These are phyloP conservation scores for Leptopilina myrica DNA, from an alignment of 2,888 invertebrate genomes.

Conservation along the genomic window DNA sequence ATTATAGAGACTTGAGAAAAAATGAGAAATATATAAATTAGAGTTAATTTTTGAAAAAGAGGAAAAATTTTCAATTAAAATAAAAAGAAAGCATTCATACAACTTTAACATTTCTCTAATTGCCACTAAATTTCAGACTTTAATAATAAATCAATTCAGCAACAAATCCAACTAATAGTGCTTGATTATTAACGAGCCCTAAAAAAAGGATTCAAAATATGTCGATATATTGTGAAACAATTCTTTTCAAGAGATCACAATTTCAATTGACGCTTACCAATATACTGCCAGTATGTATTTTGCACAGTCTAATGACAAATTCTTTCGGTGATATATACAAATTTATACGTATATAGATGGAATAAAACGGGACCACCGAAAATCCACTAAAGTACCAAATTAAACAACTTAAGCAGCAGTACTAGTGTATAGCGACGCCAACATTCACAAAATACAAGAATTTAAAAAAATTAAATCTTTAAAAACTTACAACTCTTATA, in stretches of 20 bases:
- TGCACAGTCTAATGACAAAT: slow-evolving; percentile 32
- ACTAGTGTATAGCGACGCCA: slow-evolving; percentile 9
- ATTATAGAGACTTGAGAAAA: not conserved
- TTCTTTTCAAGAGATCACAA: slow-evolving; percentile 7
- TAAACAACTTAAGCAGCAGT: slow-evolving; percentile 10
- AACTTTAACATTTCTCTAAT: not conserved
- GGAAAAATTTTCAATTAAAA: not conserved
- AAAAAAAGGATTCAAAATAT: slow-evolving; percentile 16
- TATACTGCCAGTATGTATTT: slow-evolving; percentile 18
- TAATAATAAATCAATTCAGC: slow-evolving; percentile 7
- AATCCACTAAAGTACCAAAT: slow-evolving; percentile 26
- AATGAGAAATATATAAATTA: not conserved
- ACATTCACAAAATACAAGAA: slow-evolving; percentile 8
- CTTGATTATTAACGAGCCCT: slow-evolving; percentile 3
- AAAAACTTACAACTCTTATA: not conserved
- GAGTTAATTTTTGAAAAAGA: not conserved
- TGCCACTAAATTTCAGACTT: slow-evolving; percentile 2
- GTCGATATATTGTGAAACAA: slow-evolving; percentile 23
- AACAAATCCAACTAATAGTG: slow-evolving; percentile 21
- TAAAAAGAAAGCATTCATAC: not conserved
- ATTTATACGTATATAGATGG: not conserved
- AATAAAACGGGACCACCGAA: slow-evolving; percentile 30
- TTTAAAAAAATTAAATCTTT: not conserved
- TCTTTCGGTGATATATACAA: slow-evolving; percentile 31
- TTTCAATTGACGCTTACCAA: slow-evolving; percentile 5